Percentiles rank a stretch among this genome's conserved stretches.
Evolutionary conservation across 1,140 invertebrate species (phyloP).

Genomic region (Hyphantria cunea): DNA sequence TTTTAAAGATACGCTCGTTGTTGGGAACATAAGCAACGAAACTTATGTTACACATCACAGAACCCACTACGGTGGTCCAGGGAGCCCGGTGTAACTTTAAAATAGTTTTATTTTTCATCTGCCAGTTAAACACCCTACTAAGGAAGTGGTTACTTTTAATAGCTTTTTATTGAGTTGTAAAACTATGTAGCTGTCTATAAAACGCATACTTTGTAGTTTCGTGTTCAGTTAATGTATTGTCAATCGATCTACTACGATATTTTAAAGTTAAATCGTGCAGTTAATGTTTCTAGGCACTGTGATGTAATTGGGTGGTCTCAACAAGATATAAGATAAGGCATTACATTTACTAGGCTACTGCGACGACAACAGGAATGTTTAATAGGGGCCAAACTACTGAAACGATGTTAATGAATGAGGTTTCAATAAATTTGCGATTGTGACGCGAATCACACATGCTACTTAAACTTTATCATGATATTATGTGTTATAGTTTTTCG

Average conservation of each 20-base stretch:
- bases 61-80: slow-evolving; percentile 16
- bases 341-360: too few species aligned
- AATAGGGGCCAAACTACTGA: too few species aligned
- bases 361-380: too few species aligned
- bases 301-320: neutral
- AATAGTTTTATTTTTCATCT: slow-evolving; percentile 24
- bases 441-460: too few species aligned
- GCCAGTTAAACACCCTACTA: slow-evolving; percentile 7
- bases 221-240: slow-evolving; percentile 22
- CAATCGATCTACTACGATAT: slow-evolving; percentile 8
- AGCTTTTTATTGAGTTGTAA: slow-evolving; percentile 21
- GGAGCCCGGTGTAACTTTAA: slow-evolving; percentile 12
- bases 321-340: too few species aligned
- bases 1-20: too few species aligned
- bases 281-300: neutral
- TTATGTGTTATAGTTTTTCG: too few species aligned
- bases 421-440: too few species aligned
- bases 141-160: slow-evolving; percentile 20
- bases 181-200: slow-evolving; percentile 25
- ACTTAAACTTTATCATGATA: too few species aligned
- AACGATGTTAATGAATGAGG: too few species aligned
- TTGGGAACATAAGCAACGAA: neutral
- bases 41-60: neutral
- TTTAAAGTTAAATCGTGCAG: neutral
- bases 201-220: slow-evolving; percentile 26